Base-by-base conservation (phyloP, 1,140 invertebrate species). In the Bombus vancouverensis region DNA sequence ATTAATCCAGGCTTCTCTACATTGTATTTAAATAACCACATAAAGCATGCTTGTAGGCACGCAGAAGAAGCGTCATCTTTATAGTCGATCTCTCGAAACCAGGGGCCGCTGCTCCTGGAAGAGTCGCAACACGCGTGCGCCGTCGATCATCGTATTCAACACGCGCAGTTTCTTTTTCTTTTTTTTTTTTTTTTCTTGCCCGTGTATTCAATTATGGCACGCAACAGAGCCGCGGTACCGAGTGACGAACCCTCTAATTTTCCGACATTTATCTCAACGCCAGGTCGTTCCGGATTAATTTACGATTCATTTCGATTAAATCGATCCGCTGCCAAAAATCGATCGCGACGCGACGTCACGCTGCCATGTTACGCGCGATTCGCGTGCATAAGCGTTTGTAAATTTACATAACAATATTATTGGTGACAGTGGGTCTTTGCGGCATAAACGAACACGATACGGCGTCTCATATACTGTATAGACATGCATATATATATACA, bases 341-440 rank as follows among this genome's bases (percentile, higher is more conserved):
- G 83, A 79, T 72, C 39, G 32, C 32, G n/a, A 62, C n/a, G 28
- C 22, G 18, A 62, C 77, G 71, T 71, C 68, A 25, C 18, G 65
- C 65, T 18, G 65, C 65, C 65, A 34, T 0, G 5, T 68, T 68
- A 68, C 66, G 25, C 68, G 32, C 66, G 32, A 37, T 5, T 37
- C 32, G 32, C 62, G n/a, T n/a, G 28, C 15, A 37, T 10, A 34
- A 12, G 25, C n/a, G 65, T 32, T 32, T 32, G 39, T 42, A 28
- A 37, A 92, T 94, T 92, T 91, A 86, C 91, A 92, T 94, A 94
- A 93, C 92, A 92, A 94, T 93, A 93, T 93, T 93, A 93, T 94
- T 94, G 92, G 90, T 89, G 87, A 12, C 53, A 87, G 89, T 82
- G 77, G 81, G 88, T 88, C 87, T 32, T 57, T 18, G 3, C 87